Base-by-base conservation (phyloP, 2,797 vertebrate genomes). In the Lacerta viridis region DNA sequence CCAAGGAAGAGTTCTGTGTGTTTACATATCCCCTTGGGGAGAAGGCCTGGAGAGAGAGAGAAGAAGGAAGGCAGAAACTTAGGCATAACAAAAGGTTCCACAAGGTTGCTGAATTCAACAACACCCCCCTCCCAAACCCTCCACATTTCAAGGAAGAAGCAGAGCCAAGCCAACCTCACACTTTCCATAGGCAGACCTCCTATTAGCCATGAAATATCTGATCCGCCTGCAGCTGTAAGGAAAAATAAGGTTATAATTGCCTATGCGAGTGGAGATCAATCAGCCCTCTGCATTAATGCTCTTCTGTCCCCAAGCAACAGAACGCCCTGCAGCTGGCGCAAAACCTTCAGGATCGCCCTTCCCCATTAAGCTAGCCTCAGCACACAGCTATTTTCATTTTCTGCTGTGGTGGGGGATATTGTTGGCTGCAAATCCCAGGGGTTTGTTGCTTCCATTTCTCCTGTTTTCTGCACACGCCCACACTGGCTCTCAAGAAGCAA, bases 31-130 rank as follows among this genome's bases (percentile, higher is more conserved):
- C 77, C 77, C 66, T 0, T 7, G 41, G 71, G 46, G 78, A 75
- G 84, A 68, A 27, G 86, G 84, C 83, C 94, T 96, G 93, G 0
- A 27, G 55, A 90, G 72, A 76, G 87, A 76, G 87, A 79, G 59
- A n/a, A n/a, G n/a, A 76, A 13, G 13, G 50, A 55, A 55, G 59
- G 7, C 83, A 61, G 36, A 61, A 55, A 0, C 33, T 61, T 27
- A 2, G 55, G 1, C 0, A 81, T 23, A 1, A 78, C 1, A 33
- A 23, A 43, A 41, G 68, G 41, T 5, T 74, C 83, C 33, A 74
- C 87, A 3, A 6, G n/a, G 46, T 61, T 1, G 3, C 71, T 64
- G 64, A 72, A 7, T 5, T 66, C 43, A 27, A 75, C 71, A 86
- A 41, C 9, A 8, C 4, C 13, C 41, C 50, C 50, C 20, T 15